Evolutionary conservation across 1,140 invertebrate species (phyloP).

Genomic region (Pseudobourletiella spinata): DNA sequence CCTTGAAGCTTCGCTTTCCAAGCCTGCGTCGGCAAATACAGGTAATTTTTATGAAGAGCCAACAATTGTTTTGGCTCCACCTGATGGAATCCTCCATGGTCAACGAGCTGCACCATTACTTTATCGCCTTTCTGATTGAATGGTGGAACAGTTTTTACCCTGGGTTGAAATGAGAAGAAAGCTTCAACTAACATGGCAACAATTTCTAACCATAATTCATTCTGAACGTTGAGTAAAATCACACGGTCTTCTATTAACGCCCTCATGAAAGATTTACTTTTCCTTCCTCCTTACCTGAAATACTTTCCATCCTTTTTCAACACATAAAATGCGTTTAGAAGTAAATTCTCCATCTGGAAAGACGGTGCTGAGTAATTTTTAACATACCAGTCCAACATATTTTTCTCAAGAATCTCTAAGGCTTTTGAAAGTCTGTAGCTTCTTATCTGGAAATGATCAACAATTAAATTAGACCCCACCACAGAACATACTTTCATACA

Average conservation of each 20-base stretch:
- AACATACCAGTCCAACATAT: neutral
- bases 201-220: no score
- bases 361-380: neutral
- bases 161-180: neutral
- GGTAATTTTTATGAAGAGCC: neutral
- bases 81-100: neutral
- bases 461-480: no score
- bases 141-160: constrained; percentile 1
- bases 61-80: neutral
- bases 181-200: no score
- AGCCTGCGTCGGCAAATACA: neutral
- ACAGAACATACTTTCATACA: no score
- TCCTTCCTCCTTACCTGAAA: constrained; percentile 3
- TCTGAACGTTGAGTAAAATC: no score
- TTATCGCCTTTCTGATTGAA: constrained; percentile 3
- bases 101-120: neutral
- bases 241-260: no score
- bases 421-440: constrained; percentile 7
- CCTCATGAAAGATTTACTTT: neutral
- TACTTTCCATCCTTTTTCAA: neutral
- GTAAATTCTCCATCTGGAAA: neutral
- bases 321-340: neutral
- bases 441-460: neutral
- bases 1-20: constrained; percentile 9
- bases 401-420: neutral